Base-by-base conservation (phyloP, 2,797 vertebrate species). In the Pteropus rufus region DNA sequence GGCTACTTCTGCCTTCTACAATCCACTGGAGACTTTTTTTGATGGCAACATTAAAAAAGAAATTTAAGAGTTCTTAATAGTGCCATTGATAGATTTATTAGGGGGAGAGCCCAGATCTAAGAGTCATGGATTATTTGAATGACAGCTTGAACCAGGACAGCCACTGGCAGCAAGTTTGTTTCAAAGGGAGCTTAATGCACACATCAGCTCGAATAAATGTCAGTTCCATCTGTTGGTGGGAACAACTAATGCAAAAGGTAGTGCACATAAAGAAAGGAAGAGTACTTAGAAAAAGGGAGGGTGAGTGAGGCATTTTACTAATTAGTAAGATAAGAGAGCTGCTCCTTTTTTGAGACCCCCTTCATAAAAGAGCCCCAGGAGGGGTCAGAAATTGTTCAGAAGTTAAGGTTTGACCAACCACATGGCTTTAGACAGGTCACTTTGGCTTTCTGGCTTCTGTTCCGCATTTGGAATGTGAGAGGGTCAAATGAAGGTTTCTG, bases 361-460 rank as follows among this genome's bases (percentile, higher is more conserved):
- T 21, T 84, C 70, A 21, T 77, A 64, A 69, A 36, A 72, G 46
- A 85, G 31, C 67, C 16, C 5, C 7, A 60, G 21, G 60, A 81
- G 41, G 52, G 52, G 21, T 93, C 79, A 77, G 62, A 87, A 75
- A 41, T 36, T 15, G 24, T 46, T 93, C 52, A 36, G 75, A 36
- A 89, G 82, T 62, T 77, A 62, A 90, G n/a, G 41, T 54, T 67
- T 58, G 84, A 36, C 49, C 44, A 95, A 60, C 44, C 49, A 58
- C 69, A 19, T 58, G 76, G n/a, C 62, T 93, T 83, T 81, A 44
- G 36, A 79, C n/a, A n/a, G 52, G 72, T 60, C 41, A 18, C 60
- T 93, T 89, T 36, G 77, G 60, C n/a, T 96, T 73, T 86, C 76
- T 46, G 76, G 81, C 76, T 69, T 92, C 81, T 84, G n/a, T 69